phyloP scores from a whole-genome alignment of 2,113 vertebrate species.

The Maccullochella peelii region DNA sequence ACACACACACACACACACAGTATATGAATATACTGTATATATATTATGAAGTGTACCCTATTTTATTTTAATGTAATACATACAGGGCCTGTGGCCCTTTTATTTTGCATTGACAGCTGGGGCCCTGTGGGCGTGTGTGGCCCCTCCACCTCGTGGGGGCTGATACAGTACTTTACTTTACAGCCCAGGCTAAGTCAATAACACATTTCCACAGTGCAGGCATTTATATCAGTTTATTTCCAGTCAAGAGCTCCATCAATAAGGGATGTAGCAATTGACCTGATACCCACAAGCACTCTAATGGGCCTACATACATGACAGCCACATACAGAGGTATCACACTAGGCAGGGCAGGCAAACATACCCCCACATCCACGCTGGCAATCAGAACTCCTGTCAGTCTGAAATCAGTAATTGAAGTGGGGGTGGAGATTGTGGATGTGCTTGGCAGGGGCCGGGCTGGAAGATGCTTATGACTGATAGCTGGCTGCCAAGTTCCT shows the following conservation, averaged over 20 bases:
- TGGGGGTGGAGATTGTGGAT: conserved; percentile 18
- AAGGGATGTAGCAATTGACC: conserved; percentile 57
- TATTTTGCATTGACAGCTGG: not conserved
- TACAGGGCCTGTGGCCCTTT: not conserved
- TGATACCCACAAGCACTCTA: conserved; percentile 42
- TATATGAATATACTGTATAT: not conserved
- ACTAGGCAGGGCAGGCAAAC: conserved; percentile 26
- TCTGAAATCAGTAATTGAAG: conserved; percentile 63
- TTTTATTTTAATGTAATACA: not conserved
- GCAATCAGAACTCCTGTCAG: conserved; percentile 45
- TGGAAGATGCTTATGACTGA: conserved; percentile 56
- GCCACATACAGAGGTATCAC: conserved; percentile 27
- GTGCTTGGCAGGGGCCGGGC: not conserved
- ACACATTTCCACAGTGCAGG: conserved; percentile 41
- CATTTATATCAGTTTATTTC: conserved; percentile 53
- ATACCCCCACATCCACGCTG: conserved; percentile 7
- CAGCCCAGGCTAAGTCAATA: conserved; percentile 32
- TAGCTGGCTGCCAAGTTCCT: conserved; percentile 49
- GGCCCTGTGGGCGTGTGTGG: not conserved
- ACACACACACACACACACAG: not conserved
- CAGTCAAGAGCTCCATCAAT: conserved; percentile 61
- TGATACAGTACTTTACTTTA: conserved; percentile 29
- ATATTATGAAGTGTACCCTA: not conserved
- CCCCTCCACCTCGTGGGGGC: not conserved
- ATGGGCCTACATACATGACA: conserved; percentile 58